phyloP scores from a whole-genome alignment of 2,888 invertebrate genomes.

The Galerucella nymphaeae region DNA sequence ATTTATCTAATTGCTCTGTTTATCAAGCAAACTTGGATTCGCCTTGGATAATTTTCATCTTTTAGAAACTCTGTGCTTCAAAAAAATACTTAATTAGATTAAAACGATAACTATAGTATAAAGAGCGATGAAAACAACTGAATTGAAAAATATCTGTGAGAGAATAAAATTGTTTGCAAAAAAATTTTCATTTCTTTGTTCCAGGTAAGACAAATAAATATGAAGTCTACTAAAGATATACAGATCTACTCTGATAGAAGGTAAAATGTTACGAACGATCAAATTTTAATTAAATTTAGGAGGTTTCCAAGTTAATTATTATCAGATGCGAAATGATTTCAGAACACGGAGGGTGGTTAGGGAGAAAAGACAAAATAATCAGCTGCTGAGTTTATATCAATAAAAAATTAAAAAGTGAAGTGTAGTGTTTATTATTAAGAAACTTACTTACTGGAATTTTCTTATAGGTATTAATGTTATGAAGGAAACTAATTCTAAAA shows the following conservation, averaged over 20 bases:
- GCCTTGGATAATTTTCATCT: neutral
- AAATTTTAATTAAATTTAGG: neutral
- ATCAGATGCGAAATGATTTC: neutral
- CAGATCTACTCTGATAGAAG: too few relatives aligned
- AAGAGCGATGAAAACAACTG: neutral
- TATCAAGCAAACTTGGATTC: slow-evolving; percentile 2
- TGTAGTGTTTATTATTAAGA: too few relatives aligned
- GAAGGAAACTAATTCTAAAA: too few relatives aligned
- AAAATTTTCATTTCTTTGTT: neutral
- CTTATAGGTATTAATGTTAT: too few relatives aligned
- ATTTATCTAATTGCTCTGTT: neutral
- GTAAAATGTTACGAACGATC: too few relatives aligned
- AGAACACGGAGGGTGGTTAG: neutral
- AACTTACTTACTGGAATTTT: too few relatives aligned
- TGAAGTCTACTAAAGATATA: neutral
- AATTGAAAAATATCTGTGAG: too few relatives aligned
- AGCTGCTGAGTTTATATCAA: too few relatives aligned
- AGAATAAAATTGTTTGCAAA: too few relatives aligned
- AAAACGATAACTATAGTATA: neutral
- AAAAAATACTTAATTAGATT: neutral
- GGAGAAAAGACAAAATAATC: neutral
- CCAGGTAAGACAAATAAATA: neutral
- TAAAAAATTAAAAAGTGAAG: too few relatives aligned
- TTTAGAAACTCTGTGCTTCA: neutral
- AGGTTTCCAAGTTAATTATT: too few relatives aligned